Conservation (phyloP, 1,140 invertebrate species). For the Chlorops oryzae region DNA sequence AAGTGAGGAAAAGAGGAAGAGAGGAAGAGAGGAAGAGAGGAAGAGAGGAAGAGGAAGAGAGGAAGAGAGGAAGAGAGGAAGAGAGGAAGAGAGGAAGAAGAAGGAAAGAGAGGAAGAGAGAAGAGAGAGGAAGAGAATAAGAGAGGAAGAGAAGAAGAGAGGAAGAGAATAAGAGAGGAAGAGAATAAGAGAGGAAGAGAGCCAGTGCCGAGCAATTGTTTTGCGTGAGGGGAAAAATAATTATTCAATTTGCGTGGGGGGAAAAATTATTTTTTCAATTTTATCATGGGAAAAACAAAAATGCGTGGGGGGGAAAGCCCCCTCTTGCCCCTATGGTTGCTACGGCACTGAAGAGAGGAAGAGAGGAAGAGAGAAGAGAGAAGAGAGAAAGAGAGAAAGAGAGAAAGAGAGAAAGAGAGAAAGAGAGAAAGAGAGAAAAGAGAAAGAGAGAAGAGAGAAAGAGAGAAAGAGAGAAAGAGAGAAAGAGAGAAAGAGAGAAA, state of each 20-base stretch:
- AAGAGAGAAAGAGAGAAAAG: not conserved
- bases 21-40: not conserved
- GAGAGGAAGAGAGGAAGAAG: not conserved
- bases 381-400: not conserved
- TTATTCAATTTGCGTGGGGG: too few species aligned
- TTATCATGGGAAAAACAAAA: too few species aligned
- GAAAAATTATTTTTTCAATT: too few species aligned
- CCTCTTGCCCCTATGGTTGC: too few species aligned
- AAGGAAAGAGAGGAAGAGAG: not conserved
- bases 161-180: slow-evolving; percentile 3
- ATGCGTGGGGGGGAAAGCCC: too few species aligned
- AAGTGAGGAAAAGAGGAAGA: not conserved
- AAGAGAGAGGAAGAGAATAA: not conserved
- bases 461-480: not conserved
- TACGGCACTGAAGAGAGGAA: slow-evolving; percentile 1
- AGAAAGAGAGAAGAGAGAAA: too few species aligned
- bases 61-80: not conserved
- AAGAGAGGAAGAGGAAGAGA: slow-evolving; percentile 16
- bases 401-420: not conserved
- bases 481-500: not conserved
- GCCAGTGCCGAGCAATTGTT: too few species aligned
- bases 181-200: too few species aligned
- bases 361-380: slow-evolving; percentile 2
- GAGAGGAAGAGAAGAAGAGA: not conserved
- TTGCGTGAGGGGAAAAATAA: too few species aligned